Evolutionary conservation across 2,113 vertebrate genomes (phyloP).

Genomic region (Scomber scombrus): DNA sequence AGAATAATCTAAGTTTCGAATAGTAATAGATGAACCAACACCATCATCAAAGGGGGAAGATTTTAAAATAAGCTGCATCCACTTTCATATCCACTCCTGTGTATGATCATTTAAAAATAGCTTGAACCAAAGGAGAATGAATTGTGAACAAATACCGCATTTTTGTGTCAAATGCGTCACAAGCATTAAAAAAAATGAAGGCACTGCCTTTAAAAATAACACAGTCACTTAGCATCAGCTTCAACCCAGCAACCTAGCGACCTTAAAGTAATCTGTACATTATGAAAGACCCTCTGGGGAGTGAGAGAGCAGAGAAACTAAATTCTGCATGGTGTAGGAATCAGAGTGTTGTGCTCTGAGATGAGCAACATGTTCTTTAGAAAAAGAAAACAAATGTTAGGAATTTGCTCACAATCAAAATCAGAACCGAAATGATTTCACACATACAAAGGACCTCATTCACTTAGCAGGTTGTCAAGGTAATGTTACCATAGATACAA

Average conservation of each 20-base stretch:
- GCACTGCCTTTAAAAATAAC: conserved; percentile 65
- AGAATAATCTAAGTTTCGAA: background rate
- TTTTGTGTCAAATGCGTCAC: conserved; percentile 18
- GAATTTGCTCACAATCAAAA: conserved; percentile 12
- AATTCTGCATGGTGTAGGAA: conserved; percentile 56
- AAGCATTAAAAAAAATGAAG: conserved; percentile 25
- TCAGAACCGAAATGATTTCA: conserved; percentile 9
- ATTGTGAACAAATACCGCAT: conserved; percentile 1
- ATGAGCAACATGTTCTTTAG: conserved; percentile 23
- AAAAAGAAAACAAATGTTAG: background rate
- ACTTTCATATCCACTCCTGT: background rate
- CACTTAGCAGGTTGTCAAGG: too few relatives aligned
- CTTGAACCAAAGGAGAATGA: conserved; percentile 7
- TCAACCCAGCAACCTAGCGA: conserved; percentile 68
- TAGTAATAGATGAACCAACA: background rate
- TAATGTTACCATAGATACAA: too few relatives aligned
- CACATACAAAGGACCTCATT: background rate
- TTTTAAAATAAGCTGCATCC: too few relatives aligned
- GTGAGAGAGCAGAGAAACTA: conserved; percentile 46
- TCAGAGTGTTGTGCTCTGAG: conserved; percentile 27
- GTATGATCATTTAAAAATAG: conserved; percentile 16
- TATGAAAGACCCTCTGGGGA: conserved; percentile 62
- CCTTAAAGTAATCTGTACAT: conserved; percentile 75
- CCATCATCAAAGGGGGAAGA: background rate
- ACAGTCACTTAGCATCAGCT: conserved; percentile 61